Base-by-base conservation (phyloP, 2,797 vertebrate genomes). In the Masticophis lateralis region DNA sequence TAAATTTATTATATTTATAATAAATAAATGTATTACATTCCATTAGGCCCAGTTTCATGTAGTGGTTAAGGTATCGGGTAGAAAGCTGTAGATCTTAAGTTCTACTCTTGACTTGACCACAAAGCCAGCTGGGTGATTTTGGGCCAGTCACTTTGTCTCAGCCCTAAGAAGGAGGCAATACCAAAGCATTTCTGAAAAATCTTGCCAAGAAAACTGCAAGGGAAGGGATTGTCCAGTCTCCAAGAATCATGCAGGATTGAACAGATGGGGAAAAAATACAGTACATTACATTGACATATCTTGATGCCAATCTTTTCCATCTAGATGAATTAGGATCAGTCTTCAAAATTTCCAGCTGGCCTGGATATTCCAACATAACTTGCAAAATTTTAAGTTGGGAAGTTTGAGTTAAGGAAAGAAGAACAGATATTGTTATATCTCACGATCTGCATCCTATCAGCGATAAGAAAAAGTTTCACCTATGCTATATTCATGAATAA, bases 371-470 rank as follows among this genome's bases (percentile, higher is more conserved):
- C 74, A 79, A 43, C 20, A 25, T 25, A 83, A 28, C 9, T 11
- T 47, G 74, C 9, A 47, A 83, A 83, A 43, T 25, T 47, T 25
- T 25, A 47, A 43, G 4, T 47, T 47, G 20, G 20, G 20, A 22
- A 83, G 9, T 43, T 43, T 83, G 37, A 43, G 37, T 83, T 83
- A 47, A 93, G 91, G 95, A 94, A 95, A 90, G 53, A 94, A 51
- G 27, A 90, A n/a, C 13, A 86, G 59, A 86, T 14, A 3, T 59
- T 12, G 88, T 47, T 27, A n/a, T 57, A 18, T 47, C 86, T 27
- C 16, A 74, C 60, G 56, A 43, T 18, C 47, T 63, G 27, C 13
- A 14, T 86, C 47, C 83, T 86, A 51, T 4, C 9, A 25, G 1
- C 0, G 8, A 56, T 28, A 92, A 56, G 28, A 14, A 83, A 83